Conservation (phyloP, 1,140 invertebrate genomes). For the fruit fly (Drosophila melanogaster) region Release_6_plus_ISO1_MT NT_033777.3:15561001-15561500, state of each 20-base stretch:
- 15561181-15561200: slow-evolving; percentile 71
- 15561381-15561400: slow-evolving; percentile 40
- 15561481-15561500: slow-evolving; percentile 18
- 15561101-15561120: slow-evolving; percentile 68
- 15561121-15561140: slow-evolving; percentile 7
- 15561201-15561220: slow-evolving; percentile 71
- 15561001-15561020: slow-evolving; percentile 66
- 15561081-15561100: slow-evolving; percentile 45
- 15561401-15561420: slow-evolving; percentile 72
- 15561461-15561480: slow-evolving; percentile 28
- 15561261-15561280: slow-evolving; percentile 64
- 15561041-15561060: slow-evolving; percentile 17
- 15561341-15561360: slow-evolving; percentile 42
- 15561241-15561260: slow-evolving; percentile 38
- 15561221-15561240: neutral
- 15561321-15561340: slow-evolving; percentile 72
- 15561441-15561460: slow-evolving; percentile 23
- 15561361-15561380: slow-evolving; percentile 15
- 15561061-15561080: slow-evolving; percentile 46
- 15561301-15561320: slow-evolving; percentile 81
- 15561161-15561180: slow-evolving; percentile 70
- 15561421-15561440: slow-evolving; percentile 79
- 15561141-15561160: slow-evolving; percentile 51
- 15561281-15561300: slow-evolving; percentile 58
- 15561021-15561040: slow-evolving; percentile 42